Evolutionary conservation across 2,888 invertebrate species (phyloP).

Genomic region (Cryptops parisi): DNA sequence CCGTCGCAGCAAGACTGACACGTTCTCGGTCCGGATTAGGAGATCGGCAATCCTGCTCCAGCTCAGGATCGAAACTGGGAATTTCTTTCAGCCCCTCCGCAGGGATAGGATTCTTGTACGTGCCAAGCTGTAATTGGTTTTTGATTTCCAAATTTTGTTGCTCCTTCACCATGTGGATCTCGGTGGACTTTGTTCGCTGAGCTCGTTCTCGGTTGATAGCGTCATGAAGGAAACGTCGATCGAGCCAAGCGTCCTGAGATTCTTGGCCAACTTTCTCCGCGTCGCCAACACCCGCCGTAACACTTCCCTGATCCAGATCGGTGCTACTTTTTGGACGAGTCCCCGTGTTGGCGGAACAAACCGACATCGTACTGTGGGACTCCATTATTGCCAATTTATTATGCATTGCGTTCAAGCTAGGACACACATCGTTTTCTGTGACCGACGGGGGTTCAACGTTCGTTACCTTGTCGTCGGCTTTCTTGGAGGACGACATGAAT

Average conservation of each 20-base stretch:
- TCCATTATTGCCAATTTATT: background rate
- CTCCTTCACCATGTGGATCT: background rate
- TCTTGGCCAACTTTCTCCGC: background rate
- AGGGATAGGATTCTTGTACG: background rate
- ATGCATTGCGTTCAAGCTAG: background rate
- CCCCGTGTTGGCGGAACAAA: background rate
- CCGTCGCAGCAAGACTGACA: background rate
- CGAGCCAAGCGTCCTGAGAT: slow-evolving; percentile 4
- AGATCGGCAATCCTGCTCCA: background rate
- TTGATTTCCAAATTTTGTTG: background rate
- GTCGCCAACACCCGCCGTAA: background rate
- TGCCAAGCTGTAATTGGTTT: background rate
- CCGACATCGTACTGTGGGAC: background rate
- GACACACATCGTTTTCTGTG: background rate
- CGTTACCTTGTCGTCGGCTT: background rate
- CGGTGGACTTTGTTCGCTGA: background rate
- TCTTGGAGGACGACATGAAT: background rate
- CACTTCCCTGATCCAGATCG: slow-evolving; percentile 1
- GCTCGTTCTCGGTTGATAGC: slow-evolving; percentile 5
- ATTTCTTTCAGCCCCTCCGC: too few relatives aligned
- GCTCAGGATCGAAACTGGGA: too few relatives aligned
- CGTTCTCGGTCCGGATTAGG: background rate
- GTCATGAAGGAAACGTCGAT: slow-evolving; percentile 1
- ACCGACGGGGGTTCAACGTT: background rate
- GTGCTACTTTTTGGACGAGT: background rate